phyloP scores from a whole-genome alignment of 1,140 invertebrate genomes.

The Lysiphlebus fabarum region DNA sequence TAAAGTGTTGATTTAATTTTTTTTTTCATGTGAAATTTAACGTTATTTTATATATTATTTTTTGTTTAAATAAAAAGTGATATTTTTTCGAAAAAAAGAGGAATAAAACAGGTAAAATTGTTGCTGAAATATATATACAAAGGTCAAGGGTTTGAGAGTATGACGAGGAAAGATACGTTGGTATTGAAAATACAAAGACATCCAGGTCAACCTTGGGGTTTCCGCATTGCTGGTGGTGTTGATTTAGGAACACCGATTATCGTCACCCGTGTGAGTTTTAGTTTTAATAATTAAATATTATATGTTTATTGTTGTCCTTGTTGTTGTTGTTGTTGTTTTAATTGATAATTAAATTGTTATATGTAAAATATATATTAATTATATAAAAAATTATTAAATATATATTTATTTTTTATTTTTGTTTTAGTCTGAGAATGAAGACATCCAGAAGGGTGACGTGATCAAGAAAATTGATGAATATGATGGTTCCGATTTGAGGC shows the following conservation, averaged over 20 bases:
- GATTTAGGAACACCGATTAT: constrained; percentile 86
- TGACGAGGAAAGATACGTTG: constrained; percentile 66
- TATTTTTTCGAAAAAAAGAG: neutral
- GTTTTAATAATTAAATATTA: constrained; percentile 2
- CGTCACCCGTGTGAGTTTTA: constrained; percentile 79
- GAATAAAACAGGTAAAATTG: constrained; percentile 7
- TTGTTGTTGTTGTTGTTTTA: constrained; percentile 17
- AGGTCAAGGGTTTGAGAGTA: constrained; percentile 34
- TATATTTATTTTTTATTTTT: constrained; percentile 19
- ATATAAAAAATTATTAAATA: no score
- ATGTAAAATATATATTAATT: no score
- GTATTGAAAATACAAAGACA: constrained; percentile 74
- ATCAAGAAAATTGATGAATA: constrained; percentile 85
- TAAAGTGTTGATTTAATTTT: no score
- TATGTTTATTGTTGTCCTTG: constrained; percentile 6
- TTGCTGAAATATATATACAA: neutral
- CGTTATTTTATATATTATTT: no score
- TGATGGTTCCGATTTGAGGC: constrained; percentile 78
- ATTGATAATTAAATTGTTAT: no score
- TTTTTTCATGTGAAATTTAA: no score
- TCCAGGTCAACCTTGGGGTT: constrained; percentile 80
- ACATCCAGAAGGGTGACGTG: constrained; percentile 82
- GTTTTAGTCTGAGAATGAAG: constrained; percentile 73
- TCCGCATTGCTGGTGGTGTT: constrained; percentile 83
- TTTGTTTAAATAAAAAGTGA: no score